Base-by-base conservation (phyloP, 2,113 vertebrate genomes). In the Todiramphus chloris region DNA sequence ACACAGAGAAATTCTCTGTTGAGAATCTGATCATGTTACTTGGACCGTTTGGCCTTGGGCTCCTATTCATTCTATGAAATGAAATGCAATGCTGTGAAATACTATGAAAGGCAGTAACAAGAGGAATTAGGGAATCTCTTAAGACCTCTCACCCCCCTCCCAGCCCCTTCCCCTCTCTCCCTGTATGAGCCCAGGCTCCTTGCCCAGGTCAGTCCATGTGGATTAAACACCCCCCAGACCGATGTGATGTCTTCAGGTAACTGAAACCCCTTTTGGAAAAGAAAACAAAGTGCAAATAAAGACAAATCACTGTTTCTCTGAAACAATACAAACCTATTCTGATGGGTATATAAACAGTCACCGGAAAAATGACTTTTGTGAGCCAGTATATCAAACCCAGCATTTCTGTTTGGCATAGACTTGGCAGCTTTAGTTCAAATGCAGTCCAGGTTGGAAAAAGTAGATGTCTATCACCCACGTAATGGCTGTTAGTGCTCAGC, bases 41-140 rank as follows among this genome's bases (percentile, higher is more conserved):
- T 79, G 72, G 81, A 59, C 33, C 21, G 9, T 84, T 93, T 92
- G 53, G 73, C 78, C 84, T 90, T 35, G 30, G 79, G 84, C 60
- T 79, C 58, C 39, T 44, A 62, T 81, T 92, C 94, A 80, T 94
- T 88, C n/a, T 24, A 82, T 68, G 94, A 87, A 95, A 72, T 66
- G 93, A 86, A 96, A 74, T 33, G 15, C 83, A 90, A 82, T 56
- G 50, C 37, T 56, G n/a, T 53, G 59, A 77, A 96, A 81, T 27
- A 21, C n/a, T 41, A 16, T 13, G 44, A 96, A 84, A 88, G 63
- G 16, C 64, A 74, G n/a, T 24, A 93, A 70, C 20, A 53, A 53
- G 37, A 80, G 33, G 55, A 25, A 67, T 87, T 89, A 89, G 27
- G n/a, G 76, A 86, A 70, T 46, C 73, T 95, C 82, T 87, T 41